Evolutionary conservation across 1,140 invertebrate genomes (phyloP).

Genomic region (Leptinotarsa texana): DNA sequence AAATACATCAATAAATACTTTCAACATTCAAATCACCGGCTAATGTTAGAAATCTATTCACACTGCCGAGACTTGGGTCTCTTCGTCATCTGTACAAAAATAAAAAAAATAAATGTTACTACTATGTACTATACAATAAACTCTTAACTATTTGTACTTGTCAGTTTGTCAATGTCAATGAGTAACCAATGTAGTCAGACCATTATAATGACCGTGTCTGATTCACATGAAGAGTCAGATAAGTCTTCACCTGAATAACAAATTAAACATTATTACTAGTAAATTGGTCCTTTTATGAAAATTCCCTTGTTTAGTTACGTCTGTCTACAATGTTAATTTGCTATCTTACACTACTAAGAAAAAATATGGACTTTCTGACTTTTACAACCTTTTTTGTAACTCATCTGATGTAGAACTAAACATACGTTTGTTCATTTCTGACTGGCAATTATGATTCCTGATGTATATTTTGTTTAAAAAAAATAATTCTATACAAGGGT

Average conservation of each 20-base stretch:
- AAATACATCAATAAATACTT: conserved; percentile 35
- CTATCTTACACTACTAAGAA: neutral
- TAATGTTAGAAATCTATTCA: conserved; percentile 31
- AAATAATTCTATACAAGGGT: too few relatives aligned
- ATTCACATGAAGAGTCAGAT: conserved; percentile 46
- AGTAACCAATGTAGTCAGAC: conserved; percentile 43
- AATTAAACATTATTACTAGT: conserved; percentile 17
- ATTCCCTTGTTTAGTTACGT: neutral
- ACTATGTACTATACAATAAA: neutral
- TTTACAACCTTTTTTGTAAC: too few relatives aligned
- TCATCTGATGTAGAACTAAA: too few relatives aligned
- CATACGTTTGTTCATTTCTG: too few relatives aligned
- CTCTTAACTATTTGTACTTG: conserved; percentile 25
- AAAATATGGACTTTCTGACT: neutral
- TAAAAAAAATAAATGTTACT: conserved; percentile 31
- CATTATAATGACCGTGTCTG: conserved; percentile 53
- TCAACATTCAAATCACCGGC: conserved; percentile 31
- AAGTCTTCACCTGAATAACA: conserved; percentile 45
- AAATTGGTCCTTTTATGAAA: neutral
- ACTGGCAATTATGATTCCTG: too few relatives aligned
- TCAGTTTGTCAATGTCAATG: conserved; percentile 29
- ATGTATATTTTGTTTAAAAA: too few relatives aligned
- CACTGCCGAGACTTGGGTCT: conserved; percentile 68
- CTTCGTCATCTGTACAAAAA: conserved; percentile 63
- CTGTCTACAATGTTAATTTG: neutral